Evolutionary conservation across 2,797 vertebrate species (phyloP), one percentile per base, ranked within the genome.

Genomic region (Sarcophilus harrisii): DNA sequence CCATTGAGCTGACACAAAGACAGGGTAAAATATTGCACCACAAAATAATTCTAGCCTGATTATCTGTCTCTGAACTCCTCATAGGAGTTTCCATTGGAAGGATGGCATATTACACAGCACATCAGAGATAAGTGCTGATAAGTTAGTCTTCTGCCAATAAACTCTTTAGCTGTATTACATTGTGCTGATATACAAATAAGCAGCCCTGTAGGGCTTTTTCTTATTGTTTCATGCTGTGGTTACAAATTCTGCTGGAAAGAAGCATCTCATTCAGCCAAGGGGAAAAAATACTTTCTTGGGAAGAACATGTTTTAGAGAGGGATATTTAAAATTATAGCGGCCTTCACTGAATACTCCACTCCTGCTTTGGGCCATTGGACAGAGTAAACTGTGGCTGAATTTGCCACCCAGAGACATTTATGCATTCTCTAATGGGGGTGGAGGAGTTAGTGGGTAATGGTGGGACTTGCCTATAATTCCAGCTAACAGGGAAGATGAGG

Each of bases 11-110:
- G 27, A 87, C 38, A 87, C 45, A 87, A 49, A 87, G 73, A 9
- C 9, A 27, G 73, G 24, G 38, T 45, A 49, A 87, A 87, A 27
- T 32, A 18, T 11, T 0, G 6, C 0, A 0, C 57, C 58, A 0
- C 0, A 57, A 38, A 91, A n/a, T 90, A 29, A 0, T 59, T 87
- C 38, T 38, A 87, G 38, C 8, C 90, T 0, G 21, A 60, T 92
- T 30, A 0, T 89, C 81, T 92, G 81, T 93, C 81, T 91, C 21
- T 54, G 91, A 54, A 49, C 13, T 14, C 18, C 13, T 14, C 18
- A n/a, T 24, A 0, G 11, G 93, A 92, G 29, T 49, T 57, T 58
- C 21, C 5, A 38, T 5, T 87, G n/a, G 2, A 0, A 1, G 92
- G 58, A 58, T 0, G 0, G 90, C 73, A 32, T 92, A 57, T 58